Conservation (phyloP, 2,113 vertebrate genomes). For the Apus apus region DNA sequence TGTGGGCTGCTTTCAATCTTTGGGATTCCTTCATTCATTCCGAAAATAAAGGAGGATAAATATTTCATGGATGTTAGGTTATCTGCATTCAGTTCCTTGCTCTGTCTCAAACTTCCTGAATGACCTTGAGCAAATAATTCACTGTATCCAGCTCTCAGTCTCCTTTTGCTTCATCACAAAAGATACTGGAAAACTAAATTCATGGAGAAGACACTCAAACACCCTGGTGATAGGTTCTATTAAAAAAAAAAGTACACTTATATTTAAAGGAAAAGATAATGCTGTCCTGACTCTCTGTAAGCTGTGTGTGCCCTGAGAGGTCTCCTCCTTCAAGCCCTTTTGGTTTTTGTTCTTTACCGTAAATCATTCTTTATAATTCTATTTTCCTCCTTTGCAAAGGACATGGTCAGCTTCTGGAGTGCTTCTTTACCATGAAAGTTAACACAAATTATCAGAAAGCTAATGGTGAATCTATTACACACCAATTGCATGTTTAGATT, state of each 20-base stretch:
- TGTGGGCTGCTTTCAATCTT: not conserved
- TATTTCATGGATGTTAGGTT: not conserved
- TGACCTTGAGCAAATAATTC: slow-evolving; percentile 20
- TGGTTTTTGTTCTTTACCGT: not conserved
- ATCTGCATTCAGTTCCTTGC: not conserved
- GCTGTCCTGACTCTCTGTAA: not conserved
- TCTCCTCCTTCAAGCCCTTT: not conserved
- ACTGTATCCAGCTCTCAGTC: not conserved
- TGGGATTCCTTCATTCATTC: not conserved
- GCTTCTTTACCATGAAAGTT: not conserved
- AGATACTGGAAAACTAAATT: not conserved
- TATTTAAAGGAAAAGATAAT: not conserved
- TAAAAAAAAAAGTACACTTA: not conserved
- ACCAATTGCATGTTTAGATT: not conserved
- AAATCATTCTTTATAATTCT: not conserved
- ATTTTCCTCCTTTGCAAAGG: not conserved
- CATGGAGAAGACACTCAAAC: not conserved
- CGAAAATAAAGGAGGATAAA: not conserved
- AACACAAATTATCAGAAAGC: not conserved
- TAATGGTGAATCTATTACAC: not conserved
- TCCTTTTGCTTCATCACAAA: slow-evolving; percentile 10
- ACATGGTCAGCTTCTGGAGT: not conserved
- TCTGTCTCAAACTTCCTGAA: not conserved
- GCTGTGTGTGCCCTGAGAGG: not conserved
- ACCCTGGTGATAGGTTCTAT: not conserved